phyloP scores from a whole-genome alignment of 2,113 vertebrate genomes.

The Xenopus laevis region DNA sequence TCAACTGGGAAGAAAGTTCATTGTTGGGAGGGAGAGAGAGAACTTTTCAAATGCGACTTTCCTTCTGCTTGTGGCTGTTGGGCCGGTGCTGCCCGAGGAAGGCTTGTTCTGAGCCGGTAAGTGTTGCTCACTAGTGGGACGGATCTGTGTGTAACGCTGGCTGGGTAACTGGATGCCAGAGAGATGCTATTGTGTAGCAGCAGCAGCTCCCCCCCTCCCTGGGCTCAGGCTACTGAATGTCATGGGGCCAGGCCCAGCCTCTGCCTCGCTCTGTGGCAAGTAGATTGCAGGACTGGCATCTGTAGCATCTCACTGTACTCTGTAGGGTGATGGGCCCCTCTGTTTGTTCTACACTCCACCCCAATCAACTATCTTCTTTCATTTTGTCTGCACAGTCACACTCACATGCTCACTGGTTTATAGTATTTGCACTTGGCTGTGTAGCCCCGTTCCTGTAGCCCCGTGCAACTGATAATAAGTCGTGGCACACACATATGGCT shows the following conservation, averaged over 20 bases:
- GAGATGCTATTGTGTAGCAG: slow-evolving; percentile 24
- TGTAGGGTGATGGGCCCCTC: too few relatives aligned
- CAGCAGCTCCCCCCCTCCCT: background rate
- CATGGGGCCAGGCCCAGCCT: slow-evolving; percentile 3
- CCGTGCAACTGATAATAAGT: too few relatives aligned
- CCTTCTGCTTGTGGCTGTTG: background rate
- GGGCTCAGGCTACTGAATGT: background rate
- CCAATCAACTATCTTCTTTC: too few relatives aligned
- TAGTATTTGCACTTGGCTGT: background rate
- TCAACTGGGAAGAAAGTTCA: slow-evolving; percentile 29
- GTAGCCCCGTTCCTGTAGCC: too few relatives aligned
- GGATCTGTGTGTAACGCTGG: background rate
- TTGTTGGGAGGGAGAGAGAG: slow-evolving; percentile 21
- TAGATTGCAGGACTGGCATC: too few relatives aligned
- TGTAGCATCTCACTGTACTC: too few relatives aligned
- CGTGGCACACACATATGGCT: too few relatives aligned
- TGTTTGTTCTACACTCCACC: too few relatives aligned
- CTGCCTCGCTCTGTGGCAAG: background rate
- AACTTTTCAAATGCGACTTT: slow-evolving; percentile 34
- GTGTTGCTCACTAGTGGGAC: background rate
- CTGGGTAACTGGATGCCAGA: background rate
- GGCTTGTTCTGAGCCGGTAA: background rate
- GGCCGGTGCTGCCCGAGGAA: background rate
- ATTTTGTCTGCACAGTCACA: too few relatives aligned
- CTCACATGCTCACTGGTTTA: too few relatives aligned